phyloP scores from a whole-genome alignment of 1,140 invertebrate species.

The Sitodiplosis mosellana region DNA sequence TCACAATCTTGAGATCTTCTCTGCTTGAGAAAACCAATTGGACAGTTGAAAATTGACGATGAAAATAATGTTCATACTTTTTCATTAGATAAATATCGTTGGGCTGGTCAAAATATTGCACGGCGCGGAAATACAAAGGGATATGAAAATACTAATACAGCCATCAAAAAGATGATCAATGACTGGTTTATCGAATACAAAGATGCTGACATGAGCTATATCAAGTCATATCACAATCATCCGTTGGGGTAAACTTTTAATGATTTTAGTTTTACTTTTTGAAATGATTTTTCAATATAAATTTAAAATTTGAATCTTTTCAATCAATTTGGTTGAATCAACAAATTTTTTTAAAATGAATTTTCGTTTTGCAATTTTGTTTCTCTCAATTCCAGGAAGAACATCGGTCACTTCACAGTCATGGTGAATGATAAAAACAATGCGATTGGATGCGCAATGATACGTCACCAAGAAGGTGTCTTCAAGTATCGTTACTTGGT shows the following conservation, averaged over 20 bases:
- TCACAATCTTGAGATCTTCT: too few relatives aligned
- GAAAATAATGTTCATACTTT: too few relatives aligned
- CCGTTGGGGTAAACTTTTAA: slow-evolving; percentile 1
- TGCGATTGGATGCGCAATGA: slow-evolving; percentile 14
- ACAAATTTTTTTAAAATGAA: too few relatives aligned
- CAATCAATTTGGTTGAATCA: too few relatives aligned
- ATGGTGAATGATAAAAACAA: slow-evolving; percentile 16
- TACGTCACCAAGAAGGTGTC: background rate
- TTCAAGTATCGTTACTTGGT: background rate
- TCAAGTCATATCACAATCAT: slow-evolving; percentile 11
- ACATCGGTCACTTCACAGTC: slow-evolving; percentile 18
- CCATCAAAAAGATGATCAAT: slow-evolving; percentile 3
- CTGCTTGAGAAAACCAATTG: too few relatives aligned
- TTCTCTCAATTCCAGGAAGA: background rate
- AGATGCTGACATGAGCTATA: slow-evolving; percentile 9
- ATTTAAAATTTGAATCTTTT: too few relatives aligned
- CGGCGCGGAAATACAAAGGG: too few relatives aligned
- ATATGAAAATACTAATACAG: too few relatives aligned
- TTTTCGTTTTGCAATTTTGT: background rate
- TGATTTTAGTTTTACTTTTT: slow-evolving; percentile 7
- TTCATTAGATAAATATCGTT: too few relatives aligned
- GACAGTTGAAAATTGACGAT: too few relatives aligned
- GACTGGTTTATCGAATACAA: slow-evolving; percentile 14
- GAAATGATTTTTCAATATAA: too few relatives aligned
- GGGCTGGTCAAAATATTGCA: too few relatives aligned